These are phyloP conservation scores for Embidobia sp. DNA, from an alignment of 2,888 invertebrate species.

Conservation along the genomic window DNA sequence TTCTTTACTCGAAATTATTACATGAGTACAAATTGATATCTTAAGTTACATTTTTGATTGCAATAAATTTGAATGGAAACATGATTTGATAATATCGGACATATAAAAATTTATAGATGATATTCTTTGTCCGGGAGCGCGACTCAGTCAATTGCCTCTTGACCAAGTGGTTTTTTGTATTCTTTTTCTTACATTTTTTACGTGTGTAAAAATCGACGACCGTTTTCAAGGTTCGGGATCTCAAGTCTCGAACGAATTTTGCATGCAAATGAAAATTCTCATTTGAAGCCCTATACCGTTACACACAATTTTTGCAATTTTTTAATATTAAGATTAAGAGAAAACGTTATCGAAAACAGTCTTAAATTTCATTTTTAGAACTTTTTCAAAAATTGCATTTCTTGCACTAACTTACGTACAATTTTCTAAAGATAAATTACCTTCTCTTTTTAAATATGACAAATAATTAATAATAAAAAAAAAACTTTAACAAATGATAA, in stretches of 20 bases:
- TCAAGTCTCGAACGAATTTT: slow-evolving; percentile 49
- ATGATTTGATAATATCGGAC: slow-evolving; percentile 26
- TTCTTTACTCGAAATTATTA: too few species aligned
- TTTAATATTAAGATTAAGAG: too few species aligned
- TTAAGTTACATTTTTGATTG: too few species aligned
- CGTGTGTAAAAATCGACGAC: slow-evolving; percentile 49
- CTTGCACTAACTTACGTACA: too few species aligned
- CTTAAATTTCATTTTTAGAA: too few species aligned
- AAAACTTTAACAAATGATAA: too few species aligned
- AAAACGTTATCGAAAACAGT: too few species aligned
- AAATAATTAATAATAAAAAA: too few species aligned
- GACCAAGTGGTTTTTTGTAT: slow-evolving; percentile 16
- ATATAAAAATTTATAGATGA: slow-evolving; percentile 19
- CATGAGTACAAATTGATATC: too few species aligned
- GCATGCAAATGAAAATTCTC: slow-evolving; percentile 45
- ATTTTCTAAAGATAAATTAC: too few species aligned
- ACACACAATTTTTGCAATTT: slow-evolving; percentile 23
- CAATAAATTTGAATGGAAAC: slow-evolving; percentile 28
- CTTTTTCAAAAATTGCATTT: too few species aligned
- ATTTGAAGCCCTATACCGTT: slow-evolving; percentile 2
- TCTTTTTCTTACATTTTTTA: slow-evolving; percentile 38
- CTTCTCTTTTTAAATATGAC: too few species aligned
- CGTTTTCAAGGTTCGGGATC: slow-evolving; percentile 53
- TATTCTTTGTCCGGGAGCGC: slow-evolving; percentile 36
- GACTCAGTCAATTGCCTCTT: slow-evolving; percentile 24